phyloP scores from a whole-genome alignment of 2,113 vertebrate genomes.

The Amblyornis subalaris region DNA sequence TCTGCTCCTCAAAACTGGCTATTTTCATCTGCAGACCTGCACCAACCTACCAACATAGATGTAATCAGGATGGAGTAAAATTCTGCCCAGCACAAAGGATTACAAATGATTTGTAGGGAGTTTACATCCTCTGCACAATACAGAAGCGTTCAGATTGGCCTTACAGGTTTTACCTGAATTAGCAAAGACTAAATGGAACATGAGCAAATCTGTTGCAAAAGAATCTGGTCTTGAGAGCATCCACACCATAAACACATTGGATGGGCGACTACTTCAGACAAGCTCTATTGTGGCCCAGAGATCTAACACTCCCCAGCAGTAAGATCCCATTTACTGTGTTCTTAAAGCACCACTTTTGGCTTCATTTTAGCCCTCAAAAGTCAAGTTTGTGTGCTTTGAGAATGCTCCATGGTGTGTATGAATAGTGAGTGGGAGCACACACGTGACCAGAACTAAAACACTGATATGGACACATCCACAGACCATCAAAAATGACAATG shows the following conservation, averaged over 20 bases:
- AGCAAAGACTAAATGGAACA: not conserved
- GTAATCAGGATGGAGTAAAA: not conserved
- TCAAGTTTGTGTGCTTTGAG: not conserved
- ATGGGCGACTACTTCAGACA: not conserved
- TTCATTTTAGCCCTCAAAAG: not conserved
- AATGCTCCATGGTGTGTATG: not conserved
- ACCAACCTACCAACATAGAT: not conserved
- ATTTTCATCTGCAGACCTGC: not conserved
- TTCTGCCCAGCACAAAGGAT: not conserved
- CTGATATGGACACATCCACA: accelerated
- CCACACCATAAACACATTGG: too few relatives aligned
- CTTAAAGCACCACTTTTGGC: not conserved
- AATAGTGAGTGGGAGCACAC: not conserved
- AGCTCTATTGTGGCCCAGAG: not conserved
- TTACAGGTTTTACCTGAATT: not conserved
- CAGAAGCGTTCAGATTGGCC: not conserved
- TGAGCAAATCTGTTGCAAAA: not conserved
- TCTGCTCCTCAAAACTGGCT: not conserved
- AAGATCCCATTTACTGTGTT: not conserved
- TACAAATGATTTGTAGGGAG: not conserved
- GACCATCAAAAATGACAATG: not conserved
- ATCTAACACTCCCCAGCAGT: not conserved
- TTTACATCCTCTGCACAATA: not conserved
- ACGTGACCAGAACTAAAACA: not conserved
- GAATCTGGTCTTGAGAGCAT: not conserved